Conservation (phyloP, 2,888 invertebrate species). For the Odiellus spinosus region DNA sequence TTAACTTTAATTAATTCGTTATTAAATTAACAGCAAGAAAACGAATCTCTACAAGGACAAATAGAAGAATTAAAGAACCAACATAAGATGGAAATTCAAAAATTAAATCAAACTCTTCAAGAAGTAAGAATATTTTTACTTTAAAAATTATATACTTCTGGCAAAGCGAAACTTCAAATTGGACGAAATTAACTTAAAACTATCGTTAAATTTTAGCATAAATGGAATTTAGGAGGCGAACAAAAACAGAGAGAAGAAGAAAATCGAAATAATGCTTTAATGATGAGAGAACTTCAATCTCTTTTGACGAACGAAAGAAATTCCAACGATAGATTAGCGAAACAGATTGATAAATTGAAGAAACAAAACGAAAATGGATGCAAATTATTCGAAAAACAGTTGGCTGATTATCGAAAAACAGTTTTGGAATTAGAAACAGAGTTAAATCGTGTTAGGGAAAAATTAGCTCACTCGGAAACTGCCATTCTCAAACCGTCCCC, state of each 20-base stretch:
- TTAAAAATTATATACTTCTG: no score
- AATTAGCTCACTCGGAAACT: slow-evolving; percentile 47
- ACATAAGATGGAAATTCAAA: slow-evolving; percentile 18
- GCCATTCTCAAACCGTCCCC: slow-evolving; percentile 45
- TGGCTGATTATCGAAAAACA: no score
- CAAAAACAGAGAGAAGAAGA: slow-evolving; percentile 68
- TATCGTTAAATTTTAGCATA: slow-evolving; percentile 39
- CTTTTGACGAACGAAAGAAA: slow-evolving; percentile 52
- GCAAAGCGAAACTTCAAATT: no score
- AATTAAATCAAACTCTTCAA: slow-evolving; percentile 21
- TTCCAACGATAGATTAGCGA: no score
- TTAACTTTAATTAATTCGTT: neutral
- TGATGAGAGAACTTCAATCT: slow-evolving; percentile 64
- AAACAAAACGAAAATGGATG: no score
- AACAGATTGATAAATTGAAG: no score
- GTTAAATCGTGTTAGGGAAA: slow-evolving; percentile 44
- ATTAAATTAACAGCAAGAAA: slow-evolving; percentile 25
- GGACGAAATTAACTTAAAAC: no score
- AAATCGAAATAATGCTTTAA: slow-evolving; percentile 54
- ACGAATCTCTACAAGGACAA: slow-evolving; percentile 27
- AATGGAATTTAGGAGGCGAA: slow-evolving; percentile 55
- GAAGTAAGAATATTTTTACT: slow-evolving; percentile 22
- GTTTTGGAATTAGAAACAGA: slow-evolving; percentile 41
- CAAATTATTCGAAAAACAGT: no score
- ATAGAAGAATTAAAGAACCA: slow-evolving; percentile 22